Conservation (phyloP, 2,113 vertebrate species). For the Melozone crissalis region DNA sequence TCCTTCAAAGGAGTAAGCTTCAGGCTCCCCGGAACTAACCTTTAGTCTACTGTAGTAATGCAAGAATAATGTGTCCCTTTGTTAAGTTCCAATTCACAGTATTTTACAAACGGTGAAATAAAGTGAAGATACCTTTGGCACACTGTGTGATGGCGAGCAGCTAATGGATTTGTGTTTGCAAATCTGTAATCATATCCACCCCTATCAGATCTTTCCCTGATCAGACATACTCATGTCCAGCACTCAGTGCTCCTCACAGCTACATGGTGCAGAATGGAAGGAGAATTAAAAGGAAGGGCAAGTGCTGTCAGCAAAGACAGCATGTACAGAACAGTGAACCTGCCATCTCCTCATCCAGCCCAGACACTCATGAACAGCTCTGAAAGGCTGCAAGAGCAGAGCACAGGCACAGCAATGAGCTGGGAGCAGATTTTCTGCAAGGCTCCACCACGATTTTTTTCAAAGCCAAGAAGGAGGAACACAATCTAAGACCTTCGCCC, state of each 20-base stretch:
- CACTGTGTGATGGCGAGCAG: background rate
- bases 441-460: background rate
- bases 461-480: background rate
- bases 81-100: background rate
- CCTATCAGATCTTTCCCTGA: background rate
- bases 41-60: background rate
- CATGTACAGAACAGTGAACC: background rate
- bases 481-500: background rate
- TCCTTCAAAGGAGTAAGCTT: background rate
- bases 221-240: accelerated
- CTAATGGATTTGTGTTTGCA: background rate
- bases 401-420: background rate
- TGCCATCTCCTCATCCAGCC: background rate
- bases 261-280: background rate
- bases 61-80: background rate
- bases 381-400: background rate
- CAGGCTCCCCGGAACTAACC: background rate
- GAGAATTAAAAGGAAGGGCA: background rate
- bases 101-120: background rate
- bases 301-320: background rate
- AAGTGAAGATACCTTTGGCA: background rate
- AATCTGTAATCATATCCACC: background rate
- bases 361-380: background rate
- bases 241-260: background rate
- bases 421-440: background rate